These are phyloP conservation scores for Petrophora chlorosata DNA, from an alignment of 2,888 invertebrate genomes.

Conservation along the genomic window DNA sequence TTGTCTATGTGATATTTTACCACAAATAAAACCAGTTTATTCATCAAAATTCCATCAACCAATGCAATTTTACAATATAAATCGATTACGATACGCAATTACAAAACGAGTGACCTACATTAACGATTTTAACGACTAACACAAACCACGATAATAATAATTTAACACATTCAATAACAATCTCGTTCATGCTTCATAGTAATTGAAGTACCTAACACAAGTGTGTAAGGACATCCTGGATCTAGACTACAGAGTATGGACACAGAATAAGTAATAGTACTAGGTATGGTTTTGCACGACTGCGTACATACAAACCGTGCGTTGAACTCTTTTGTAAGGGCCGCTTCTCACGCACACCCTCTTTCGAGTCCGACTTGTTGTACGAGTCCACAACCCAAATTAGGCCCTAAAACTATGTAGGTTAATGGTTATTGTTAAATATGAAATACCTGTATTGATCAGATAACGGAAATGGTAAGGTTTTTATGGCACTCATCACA, in stretches of 20 bases:
- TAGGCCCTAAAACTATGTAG: conserved; percentile 49
- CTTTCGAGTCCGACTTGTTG: conserved; percentile 35
- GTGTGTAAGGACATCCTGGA: conserved; percentile 41
- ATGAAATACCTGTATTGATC: conserved; percentile 35
- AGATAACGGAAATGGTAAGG: conserved; percentile 59
- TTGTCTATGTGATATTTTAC: too few species aligned
- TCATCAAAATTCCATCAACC: neutral
- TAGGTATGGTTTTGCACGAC: conserved; percentile 65
- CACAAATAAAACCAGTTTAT: neutral
- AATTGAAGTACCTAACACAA: conserved; percentile 1
- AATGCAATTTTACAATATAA: neutral
- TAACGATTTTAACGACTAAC: neutral
- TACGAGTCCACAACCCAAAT: conserved; percentile 51
- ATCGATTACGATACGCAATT: conserved; percentile 7
- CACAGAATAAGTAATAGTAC: too few species aligned
- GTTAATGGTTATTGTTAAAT: conserved; percentile 55
- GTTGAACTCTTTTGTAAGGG: conserved; percentile 83
- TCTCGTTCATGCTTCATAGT: neutral
- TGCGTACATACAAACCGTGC: conserved; percentile 70
- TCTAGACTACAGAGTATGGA: too few species aligned
- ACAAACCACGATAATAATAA: neutral
- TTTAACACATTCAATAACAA: neutral
- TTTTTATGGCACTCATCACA: conserved; percentile 57
- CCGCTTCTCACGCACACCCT: conserved; percentile 65
- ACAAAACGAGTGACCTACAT: conserved; percentile 14